These are phyloP conservation scores for Oryctes rhinoceros DNA, from an alignment of 1,140 invertebrate species.

Conservation along the genomic window DNA sequence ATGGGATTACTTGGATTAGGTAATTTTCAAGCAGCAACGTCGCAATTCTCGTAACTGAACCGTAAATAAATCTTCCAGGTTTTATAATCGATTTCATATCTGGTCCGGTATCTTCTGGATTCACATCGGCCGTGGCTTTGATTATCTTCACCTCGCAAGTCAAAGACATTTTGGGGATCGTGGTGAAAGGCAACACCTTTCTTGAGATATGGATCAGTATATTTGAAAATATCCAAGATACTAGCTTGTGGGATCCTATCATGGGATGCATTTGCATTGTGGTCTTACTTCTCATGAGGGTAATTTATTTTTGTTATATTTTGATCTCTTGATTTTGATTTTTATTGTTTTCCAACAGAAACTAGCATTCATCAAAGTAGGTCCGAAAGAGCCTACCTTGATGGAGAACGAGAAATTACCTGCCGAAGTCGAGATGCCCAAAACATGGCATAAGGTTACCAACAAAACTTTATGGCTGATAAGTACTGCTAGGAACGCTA, in stretches of 20 bases:
- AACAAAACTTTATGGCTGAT: slow-evolving; percentile 72
- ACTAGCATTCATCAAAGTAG: slow-evolving; percentile 42
- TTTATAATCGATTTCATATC: slow-evolving; percentile 95
- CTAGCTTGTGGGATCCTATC: slow-evolving; percentile 72
- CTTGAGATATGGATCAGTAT: slow-evolving; percentile 77
- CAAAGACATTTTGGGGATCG: slow-evolving; percentile 83
- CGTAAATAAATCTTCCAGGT: slow-evolving; percentile 65
- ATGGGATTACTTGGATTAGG: slow-evolving; percentile 90
- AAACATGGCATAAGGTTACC: slow-evolving; percentile 62
- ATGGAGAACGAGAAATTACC: slow-evolving; percentile 34
- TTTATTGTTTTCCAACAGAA: neutral
- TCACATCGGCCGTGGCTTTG: slow-evolving; percentile 91
- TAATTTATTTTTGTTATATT: slow-evolving; percentile 59
- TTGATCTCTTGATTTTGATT: neutral
- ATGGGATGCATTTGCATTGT: slow-evolving; percentile 78
- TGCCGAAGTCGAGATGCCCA: slow-evolving; percentile 53
- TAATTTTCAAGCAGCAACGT: slow-evolving; percentile 58
- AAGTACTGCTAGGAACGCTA: slow-evolving; percentile 78
- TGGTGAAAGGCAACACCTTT: slow-evolving; percentile 77
- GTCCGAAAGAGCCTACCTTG: slow-evolving; percentile 23
- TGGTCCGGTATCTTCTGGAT: slow-evolving; percentile 90
- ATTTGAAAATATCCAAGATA: slow-evolving; percentile 68
- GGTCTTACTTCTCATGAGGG: slow-evolving; percentile 75
- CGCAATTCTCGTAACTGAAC: neutral
- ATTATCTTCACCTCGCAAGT: slow-evolving; percentile 90